Base-by-base conservation (phyloP, 2,888 invertebrate species). In the Apamea epomidion region DNA sequence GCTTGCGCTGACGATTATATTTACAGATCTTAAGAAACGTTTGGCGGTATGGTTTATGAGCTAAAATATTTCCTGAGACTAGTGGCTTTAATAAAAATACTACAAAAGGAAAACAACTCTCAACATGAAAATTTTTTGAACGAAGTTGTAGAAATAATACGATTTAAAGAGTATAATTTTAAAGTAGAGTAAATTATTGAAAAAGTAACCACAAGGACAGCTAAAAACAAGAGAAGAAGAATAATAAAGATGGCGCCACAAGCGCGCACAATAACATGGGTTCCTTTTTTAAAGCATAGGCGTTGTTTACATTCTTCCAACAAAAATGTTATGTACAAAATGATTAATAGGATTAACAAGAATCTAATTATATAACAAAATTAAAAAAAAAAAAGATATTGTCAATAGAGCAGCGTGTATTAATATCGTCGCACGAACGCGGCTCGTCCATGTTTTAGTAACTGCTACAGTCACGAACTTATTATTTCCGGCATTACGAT, bases 391-490 rank as follows among this genome's bases (percentile, higher is more conserved):
- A 32, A 1, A 32, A 32, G 3, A 37, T 25, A 37, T 74, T 67
- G 71, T 62, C 60, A 74, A 72, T 60, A 62, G 12, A 68, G 25
- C 72, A 73, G 51, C 14, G 37, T 67, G 67, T 77, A 71, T 60
- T 76, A 71, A 76, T 67, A 71, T 67, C 32, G 51, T 60, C 25
- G 69, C 32, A 21, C 42, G 5, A 70, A 68, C 74, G 64, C 58
- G 42, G 62, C 67, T 65, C 67, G 68, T 54, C n/a, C 76, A 62
- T 74, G 74, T 83, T 86, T 72, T 71, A 78, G 76, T 75, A 88
- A 83, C 77, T 68, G 78, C 65, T 58, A 48, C 51, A 48, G 83
- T 88, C 86, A 88, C 83, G 86, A 88, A 85, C 81, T 78, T 73
- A 78, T 78, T 83, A 78, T 78, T 84, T 80, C 54, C 14, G 42